Evolutionary conservation across 2,113 vertebrate genomes (phyloP).

Genomic region (Cyanistes caeruleus): DNA sequence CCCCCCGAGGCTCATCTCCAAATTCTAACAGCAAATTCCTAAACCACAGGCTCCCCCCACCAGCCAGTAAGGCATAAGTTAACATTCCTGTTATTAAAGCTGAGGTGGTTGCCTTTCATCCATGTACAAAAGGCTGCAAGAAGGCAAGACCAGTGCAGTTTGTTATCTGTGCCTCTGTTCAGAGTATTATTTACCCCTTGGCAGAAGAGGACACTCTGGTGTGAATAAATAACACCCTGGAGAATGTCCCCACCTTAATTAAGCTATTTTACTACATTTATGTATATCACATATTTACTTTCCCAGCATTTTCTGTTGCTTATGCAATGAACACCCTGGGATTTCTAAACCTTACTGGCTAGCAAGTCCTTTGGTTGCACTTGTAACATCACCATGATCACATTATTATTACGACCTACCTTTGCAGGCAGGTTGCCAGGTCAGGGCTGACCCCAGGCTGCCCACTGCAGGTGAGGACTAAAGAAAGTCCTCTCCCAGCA

Average conservation of each 20-base stretch:
- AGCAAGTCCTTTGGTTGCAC: not conserved
- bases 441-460: not conserved
- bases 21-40: not conserved
- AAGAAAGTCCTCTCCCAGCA: not conserved
- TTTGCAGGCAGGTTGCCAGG: not conserved
- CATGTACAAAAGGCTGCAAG: not conserved
- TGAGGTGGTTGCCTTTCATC: not conserved
- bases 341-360: not conserved
- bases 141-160: not conserved
- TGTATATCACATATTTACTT: not conserved
- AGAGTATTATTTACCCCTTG: not conserved
- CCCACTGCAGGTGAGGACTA: not conserved
- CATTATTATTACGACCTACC: not conserved
- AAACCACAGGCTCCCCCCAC: not conserved
- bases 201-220: not conserved
- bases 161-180: not conserved
- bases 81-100: not conserved
- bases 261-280: not conserved
- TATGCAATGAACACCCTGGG: not conserved
- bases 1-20: not conserved
- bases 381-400: not conserved
- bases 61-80: not conserved
- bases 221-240: not conserved
- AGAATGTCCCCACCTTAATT: not conserved
- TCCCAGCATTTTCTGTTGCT: not conserved